These are phyloP conservation scores for Hepsetus odoe DNA, from an alignment of 2,113 vertebrate species.

Conservation along the genomic window DNA sequence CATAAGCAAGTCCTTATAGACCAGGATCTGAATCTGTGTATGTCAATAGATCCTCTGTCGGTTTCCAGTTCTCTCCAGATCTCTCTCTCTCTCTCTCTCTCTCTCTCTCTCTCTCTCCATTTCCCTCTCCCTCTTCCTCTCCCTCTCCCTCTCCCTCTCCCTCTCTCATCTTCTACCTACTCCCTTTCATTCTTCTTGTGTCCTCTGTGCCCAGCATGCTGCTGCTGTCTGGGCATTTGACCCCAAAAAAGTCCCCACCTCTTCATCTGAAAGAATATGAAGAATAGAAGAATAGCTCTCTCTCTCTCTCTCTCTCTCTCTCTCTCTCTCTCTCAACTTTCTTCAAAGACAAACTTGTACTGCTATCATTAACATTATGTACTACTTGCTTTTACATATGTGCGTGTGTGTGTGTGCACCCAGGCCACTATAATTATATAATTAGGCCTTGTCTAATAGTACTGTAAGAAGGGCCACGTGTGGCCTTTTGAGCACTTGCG, in stretches of 20 bases:
- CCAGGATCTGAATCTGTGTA: conserved; percentile 6
- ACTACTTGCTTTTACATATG: conserved; percentile 55
- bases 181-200: conserved; percentile 18
- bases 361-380: conserved; percentile 64
- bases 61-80: background rate
- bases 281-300: too few relatives aligned
- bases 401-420: conserved; percentile 50
- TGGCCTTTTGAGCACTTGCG: conserved; percentile 54
- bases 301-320: conserved; percentile 8
- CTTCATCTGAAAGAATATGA: conserved; percentile 49
- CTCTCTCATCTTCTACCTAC: conserved; percentile 30
- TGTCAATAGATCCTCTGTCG: conserved; percentile 28
- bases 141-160: conserved; percentile 2
- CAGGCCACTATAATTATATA: conserved; percentile 69
- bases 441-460: conserved; percentile 75
- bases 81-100: conserved; percentile 6
- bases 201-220: conserved; percentile 19
- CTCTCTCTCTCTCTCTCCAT: background rate
- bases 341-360: conserved; percentile 49
- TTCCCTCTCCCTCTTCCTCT: background rate
- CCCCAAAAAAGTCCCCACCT: conserved; percentile 60
- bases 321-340: conserved; percentile 45
- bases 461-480: conserved; percentile 58
- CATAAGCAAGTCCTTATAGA: background rate
- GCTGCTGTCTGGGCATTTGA: conserved; percentile 17